phyloP scores from a whole-genome alignment of 2,113 vertebrate species.

The Aegithalos caudatus region DNA sequence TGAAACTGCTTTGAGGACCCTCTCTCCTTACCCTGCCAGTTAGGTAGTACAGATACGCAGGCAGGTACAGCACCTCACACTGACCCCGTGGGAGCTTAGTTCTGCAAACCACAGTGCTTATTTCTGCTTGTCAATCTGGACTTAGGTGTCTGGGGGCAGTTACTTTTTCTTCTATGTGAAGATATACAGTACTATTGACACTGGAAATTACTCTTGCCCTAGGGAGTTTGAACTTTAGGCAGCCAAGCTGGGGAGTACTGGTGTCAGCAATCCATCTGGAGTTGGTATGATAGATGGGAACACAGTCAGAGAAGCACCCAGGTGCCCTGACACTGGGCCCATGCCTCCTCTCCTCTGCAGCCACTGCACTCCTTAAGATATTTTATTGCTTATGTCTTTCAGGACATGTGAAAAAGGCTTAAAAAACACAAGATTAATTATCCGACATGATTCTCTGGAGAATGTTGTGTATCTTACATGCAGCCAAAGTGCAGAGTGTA shows the following conservation, averaged over 20 bases:
- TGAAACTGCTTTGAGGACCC: not conserved
- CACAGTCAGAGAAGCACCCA: not conserved
- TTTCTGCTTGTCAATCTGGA: not conserved
- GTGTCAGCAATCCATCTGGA: conserved; percentile 15
- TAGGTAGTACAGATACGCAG: not conserved
- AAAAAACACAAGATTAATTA: conserved; percentile 65
- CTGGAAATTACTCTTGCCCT: not conserved
- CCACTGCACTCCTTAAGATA: conserved; percentile 21
- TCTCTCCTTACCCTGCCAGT: not conserved
- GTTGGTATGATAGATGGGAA: not conserved
- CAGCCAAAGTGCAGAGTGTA: conserved; percentile 53
- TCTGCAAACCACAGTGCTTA: not conserved
- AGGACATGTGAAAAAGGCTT: conserved; percentile 47
- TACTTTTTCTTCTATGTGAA: not conserved
- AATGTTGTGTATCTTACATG: conserved; percentile 60
- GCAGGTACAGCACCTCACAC: not conserved
- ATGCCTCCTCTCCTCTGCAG: not conserved
- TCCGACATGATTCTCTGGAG: conserved; percentile 39
- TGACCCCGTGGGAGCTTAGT: not conserved
- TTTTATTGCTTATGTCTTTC: conserved; percentile 57
- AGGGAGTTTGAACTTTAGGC: not conserved
- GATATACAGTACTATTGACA: conserved; percentile 20
- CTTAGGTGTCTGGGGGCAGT: not conserved
- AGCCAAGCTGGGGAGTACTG: not conserved
- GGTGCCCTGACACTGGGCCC: not conserved